phyloP scores from a whole-genome alignment of 2,888 invertebrate species.

The Acleris literana region DNA sequence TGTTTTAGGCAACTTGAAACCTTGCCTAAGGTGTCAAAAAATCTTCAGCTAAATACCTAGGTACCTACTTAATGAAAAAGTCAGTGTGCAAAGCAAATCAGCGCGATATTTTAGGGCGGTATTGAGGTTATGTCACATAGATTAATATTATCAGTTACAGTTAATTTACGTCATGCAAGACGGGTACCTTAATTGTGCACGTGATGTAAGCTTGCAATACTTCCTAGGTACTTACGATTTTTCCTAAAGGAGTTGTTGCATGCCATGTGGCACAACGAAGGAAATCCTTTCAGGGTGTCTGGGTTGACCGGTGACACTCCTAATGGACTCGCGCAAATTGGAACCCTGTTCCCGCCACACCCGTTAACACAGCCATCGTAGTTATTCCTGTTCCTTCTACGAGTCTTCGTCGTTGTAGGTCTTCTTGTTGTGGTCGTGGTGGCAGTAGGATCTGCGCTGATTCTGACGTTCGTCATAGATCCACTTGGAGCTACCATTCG shows the following conservation, averaged over 20 bases:
- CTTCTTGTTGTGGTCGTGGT: conserved; percentile 46
- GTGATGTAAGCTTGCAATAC: neutral
- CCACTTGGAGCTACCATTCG: conserved; percentile 66
- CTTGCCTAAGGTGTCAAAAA: too few relatives aligned
- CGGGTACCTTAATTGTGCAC: too few relatives aligned
- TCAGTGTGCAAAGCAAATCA: too few relatives aligned
- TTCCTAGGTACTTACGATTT: conserved; percentile 60
- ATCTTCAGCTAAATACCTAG: too few relatives aligned
- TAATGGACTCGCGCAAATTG: conserved; percentile 68
- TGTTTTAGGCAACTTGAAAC: too few relatives aligned
- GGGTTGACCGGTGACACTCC: conserved; percentile 60
- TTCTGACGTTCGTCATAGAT: conserved; percentile 64
- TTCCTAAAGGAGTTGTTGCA: conserved; percentile 75
- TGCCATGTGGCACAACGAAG: conserved; percentile 76
- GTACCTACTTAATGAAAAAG: too few relatives aligned
- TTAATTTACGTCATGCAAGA: too few relatives aligned
- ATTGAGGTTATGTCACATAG: too few relatives aligned
- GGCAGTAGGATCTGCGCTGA: conserved; percentile 50
- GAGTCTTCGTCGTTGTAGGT: conserved; percentile 44
- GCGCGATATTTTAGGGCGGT: too few relatives aligned
- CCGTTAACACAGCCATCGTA: conserved; percentile 66
- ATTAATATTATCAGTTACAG: too few relatives aligned
- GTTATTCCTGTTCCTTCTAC: conserved; percentile 55
- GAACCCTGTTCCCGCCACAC: conserved; percentile 63
- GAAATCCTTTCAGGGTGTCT: conserved; percentile 70